Evolutionary conservation across 2,888 invertebrate genomes (phyloP).

Genomic region (Cosmia pyralina): DNA sequence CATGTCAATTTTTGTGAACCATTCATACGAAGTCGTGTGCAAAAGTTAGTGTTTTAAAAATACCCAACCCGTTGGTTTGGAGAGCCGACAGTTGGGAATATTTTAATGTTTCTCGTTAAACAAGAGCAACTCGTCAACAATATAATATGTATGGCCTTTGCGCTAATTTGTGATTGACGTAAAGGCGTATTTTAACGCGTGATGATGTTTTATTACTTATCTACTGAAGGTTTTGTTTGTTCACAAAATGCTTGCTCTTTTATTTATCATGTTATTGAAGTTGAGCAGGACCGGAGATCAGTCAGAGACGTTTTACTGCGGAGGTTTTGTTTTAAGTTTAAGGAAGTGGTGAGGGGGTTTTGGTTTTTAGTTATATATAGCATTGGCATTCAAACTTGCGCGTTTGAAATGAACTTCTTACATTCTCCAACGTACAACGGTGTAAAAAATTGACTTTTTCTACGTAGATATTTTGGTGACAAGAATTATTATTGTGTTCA

Average conservation of each 20-base stretch:
- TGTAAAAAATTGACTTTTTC: not conserved
- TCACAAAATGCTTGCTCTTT: not conserved
- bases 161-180: conserved; percentile 46
- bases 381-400: not conserved
- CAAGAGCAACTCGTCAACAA: conserved; percentile 17
- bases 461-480: not conserved
- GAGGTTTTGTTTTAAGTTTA: not conserved
- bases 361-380: not conserved
- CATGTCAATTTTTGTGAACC: conserved; percentile 58
- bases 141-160: conserved; percentile 31
- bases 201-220: conserved; percentile 30
- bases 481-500: not conserved
- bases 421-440: not conserved
- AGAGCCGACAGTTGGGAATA: conserved; percentile 50
- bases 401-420: not conserved
- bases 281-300: not conserved
- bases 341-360: not conserved
- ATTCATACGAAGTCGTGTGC: conserved; percentile 61
- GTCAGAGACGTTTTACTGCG: not conserved
- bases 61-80: conserved; percentile 42
- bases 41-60: conserved; percentile 65
- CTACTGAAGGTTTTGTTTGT: conserved; percentile 12
- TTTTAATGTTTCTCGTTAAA: conserved; percentile 51
- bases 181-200: conserved; percentile 18
- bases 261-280: not conserved